Evolutionary conservation across 1,140 invertebrate species (phyloP), one percentile per base, ranked within the genome.

Genomic region (Paralvinella palmiformis): DNA sequence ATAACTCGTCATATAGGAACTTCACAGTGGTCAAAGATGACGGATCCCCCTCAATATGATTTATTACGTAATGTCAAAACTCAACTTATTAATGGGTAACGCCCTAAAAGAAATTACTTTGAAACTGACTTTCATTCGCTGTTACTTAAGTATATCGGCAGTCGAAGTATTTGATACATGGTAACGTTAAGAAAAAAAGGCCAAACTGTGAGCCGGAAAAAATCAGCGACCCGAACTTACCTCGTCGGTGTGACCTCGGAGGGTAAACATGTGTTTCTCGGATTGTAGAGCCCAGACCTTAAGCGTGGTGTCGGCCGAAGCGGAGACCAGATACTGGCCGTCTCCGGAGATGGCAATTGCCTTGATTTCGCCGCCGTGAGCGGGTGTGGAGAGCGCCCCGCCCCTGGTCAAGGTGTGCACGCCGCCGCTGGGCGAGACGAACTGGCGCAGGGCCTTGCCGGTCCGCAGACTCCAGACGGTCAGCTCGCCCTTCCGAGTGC

Each of bases 201-300:
- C n/a, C n/a, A n/a, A 15, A 52, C 48, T 52, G 48, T 20, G 15
- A 17, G 5, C 27, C 4, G 31, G 17, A 52, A 27, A 27, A 62
- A 17, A n/a, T 15, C 31, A n/a, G 3, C 15, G 22, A 20, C 7
- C n/a, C n/a, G n/a, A 29, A 64, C 66, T 44, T 55, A 80, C 79
- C 74, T 81, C 79, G 69, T 79, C 78, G 41, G 65, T 67, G 62
- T 80, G 78, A 48, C 78, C 78, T 48, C 62, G 56, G 44, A 81
- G 63, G 0, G 78, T 78, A 37, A 70, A 64, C 4, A 74, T 64
- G 44, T 75, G 73, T 59, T 70, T 70, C 66, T 81, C 79, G 1
- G 71, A 71, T 13, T 71, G 64, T 71, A 79, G 67, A 59, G 77
- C 73, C 77, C 78, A 81, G 2, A 79, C 65, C 60, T 80, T 80